phyloP scores from a whole-genome alignment of 2,113 vertebrate species.

The Saguinus imperator region DNA sequence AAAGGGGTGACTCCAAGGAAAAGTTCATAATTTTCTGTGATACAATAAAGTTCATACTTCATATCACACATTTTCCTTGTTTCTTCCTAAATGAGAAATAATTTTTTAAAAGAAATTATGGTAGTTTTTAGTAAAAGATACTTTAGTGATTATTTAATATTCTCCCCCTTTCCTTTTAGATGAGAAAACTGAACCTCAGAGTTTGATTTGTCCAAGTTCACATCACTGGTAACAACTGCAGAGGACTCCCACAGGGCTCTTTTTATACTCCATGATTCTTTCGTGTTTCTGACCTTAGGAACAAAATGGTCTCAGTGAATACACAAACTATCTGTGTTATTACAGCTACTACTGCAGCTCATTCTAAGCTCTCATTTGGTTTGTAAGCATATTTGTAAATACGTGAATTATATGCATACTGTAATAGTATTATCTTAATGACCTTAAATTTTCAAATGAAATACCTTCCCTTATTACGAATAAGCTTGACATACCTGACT shows the following conservation, averaged over 20 bases:
- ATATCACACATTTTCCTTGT: neutral
- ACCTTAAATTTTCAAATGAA: constrained; percentile 19
- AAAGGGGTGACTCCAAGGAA: neutral
- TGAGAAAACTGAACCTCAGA: neutral
- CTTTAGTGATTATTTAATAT: neutral
- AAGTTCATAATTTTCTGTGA: neutral
- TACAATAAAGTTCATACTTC: constrained; percentile 8
- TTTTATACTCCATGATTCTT: neutral
- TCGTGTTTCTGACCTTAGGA: neutral
- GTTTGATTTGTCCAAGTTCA: neutral
- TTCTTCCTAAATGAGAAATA: constrained; percentile 21
- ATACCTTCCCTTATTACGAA: neutral
- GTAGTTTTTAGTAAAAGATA: neutral
- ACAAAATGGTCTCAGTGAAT: neutral
- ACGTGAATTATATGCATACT: constrained; percentile 36
- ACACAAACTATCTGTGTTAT: neutral
- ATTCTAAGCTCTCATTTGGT: constrained; percentile 17
- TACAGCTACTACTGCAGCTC: neutral
- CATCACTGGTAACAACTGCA: neutral
- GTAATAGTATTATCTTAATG: neutral
- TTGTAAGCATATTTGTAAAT: constrained; percentile 2
- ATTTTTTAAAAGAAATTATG: neutral
- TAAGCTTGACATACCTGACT: neutral
- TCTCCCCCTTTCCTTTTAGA: neutral
- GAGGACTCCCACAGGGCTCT: neutral